Base-by-base conservation (phyloP, 2,113 vertebrate species). In the Varanus komodoensis region DNA sequence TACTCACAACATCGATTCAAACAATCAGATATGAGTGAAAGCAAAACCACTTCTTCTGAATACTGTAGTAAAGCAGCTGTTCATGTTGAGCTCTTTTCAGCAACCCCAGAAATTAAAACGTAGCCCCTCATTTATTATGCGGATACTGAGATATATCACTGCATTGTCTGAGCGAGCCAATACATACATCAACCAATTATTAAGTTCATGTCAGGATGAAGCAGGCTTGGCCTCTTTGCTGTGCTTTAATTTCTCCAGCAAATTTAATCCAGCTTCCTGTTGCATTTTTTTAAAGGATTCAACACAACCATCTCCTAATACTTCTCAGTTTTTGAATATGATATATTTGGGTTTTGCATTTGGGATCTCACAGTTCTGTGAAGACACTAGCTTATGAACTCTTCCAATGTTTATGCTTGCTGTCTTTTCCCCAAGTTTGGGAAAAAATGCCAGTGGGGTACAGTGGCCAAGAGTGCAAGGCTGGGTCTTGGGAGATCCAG, bases 1-100 rank as follows among this genome's bases (percentile, higher is more conserved):
- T 89, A 87, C 84, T n/a, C 83, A 17, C 86, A 86, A 71, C 1
- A 29, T 48, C 75, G 89, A 17, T 89, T 89, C 88, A 74, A 57
- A 25, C 74, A 93, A 82, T 89, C 8, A 91, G 34, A 82, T 87
- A 83, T 80, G 71, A 86, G 80, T 80, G 82, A 38, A 74, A 34
- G 83, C 57, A 44, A 75, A 4, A n/a, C 71, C 71, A 77, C 44
- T 3, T 29, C 69, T 19, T 74, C 73, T 54, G 74, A 67, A 84
- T 87, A 77, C 3, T 4, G 23, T 8, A 81, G 23, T 32, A 71
- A 69, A 93, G 84, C 1, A 68, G 0, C 79, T 87, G 67, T 68
- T 23, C 11, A 2, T 85, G 86, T 75, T 75, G 3, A 81, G 57
- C 73, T 7, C 0, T 5, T 81, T 87, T 61, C 52, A 57, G n/a